Conservation (phyloP, 2,113 vertebrate genomes). For the Candoia aspera region DNA sequence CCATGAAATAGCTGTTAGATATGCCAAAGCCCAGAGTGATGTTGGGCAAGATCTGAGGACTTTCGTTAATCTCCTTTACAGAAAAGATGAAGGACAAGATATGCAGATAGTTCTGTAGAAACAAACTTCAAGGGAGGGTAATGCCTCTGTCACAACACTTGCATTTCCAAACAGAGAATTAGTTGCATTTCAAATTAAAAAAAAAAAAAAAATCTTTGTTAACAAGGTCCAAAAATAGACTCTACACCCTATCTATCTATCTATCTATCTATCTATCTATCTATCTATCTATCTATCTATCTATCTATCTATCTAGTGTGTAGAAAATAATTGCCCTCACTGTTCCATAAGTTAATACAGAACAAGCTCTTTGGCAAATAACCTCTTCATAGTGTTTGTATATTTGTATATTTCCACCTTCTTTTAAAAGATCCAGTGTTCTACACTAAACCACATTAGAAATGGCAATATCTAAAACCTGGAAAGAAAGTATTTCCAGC, state of each 20-base stretch:
- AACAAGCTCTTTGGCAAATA: not conserved
- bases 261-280: too few species aligned
- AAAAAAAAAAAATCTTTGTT: not conserved
- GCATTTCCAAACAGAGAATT: not conserved
- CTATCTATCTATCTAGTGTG: too few species aligned
- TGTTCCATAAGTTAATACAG: not conserved
- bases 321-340: not conserved
- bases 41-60: not conserved
- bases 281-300: too few species aligned
- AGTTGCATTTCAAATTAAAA: not conserved
- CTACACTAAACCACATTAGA: not conserved
- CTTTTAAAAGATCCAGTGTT: not conserved
- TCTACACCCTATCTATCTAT: too few species aligned
- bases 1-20: not conserved
- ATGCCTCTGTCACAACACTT: not conserved
- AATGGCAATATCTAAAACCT: not conserved
- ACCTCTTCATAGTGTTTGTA: not conserved
- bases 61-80: not conserved
- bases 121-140: not conserved
- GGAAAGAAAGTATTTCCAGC: not conserved
- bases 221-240: not conserved
- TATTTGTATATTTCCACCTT: not conserved
- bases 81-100: not conserved
- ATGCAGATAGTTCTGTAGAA: not conserved
- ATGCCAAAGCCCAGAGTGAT: not conserved